Conservation (phyloP, 2,797 vertebrate species). For the Trachops cirrhosus region DNA sequence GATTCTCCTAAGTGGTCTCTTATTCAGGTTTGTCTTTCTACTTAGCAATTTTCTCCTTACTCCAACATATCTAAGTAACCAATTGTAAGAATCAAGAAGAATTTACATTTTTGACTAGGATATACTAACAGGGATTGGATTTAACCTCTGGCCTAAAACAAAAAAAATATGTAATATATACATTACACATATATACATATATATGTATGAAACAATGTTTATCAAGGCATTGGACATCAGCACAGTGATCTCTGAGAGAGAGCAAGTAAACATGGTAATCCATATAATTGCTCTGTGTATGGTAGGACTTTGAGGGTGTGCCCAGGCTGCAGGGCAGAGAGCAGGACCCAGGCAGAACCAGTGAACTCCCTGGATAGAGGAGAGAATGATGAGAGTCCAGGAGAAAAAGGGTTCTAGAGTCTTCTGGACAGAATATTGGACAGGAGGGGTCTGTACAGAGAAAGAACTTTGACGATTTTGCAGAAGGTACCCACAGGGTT, state of each 20-base stretch:
- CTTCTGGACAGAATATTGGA: neutral
- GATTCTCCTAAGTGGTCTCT: neutral
- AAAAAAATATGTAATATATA: neutral
- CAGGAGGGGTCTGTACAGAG: neutral
- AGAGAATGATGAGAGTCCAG: neutral
- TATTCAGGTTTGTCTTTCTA: neutral
- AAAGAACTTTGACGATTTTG: neutral
- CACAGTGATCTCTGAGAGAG: neutral
- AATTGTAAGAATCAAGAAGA: neutral
- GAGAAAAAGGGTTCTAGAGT: neutral
- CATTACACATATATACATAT: neutral
- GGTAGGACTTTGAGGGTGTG: neutral
- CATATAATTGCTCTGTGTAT: neutral
- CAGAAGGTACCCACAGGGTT: neutral
- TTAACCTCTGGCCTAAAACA: neutral
- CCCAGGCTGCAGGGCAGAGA: neutral
- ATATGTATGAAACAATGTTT: neutral
- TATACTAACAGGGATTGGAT: neutral
- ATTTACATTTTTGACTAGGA: neutral
- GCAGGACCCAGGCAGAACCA: neutral
- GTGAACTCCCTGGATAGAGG: neutral
- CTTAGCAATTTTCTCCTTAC: neutral
- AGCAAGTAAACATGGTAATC: neutral
- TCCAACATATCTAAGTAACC: neutral
- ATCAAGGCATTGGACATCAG: neutral